Conservation (phyloP, 2,797 vertebrate genomes). For the Melopsittacus undulatus region DNA sequence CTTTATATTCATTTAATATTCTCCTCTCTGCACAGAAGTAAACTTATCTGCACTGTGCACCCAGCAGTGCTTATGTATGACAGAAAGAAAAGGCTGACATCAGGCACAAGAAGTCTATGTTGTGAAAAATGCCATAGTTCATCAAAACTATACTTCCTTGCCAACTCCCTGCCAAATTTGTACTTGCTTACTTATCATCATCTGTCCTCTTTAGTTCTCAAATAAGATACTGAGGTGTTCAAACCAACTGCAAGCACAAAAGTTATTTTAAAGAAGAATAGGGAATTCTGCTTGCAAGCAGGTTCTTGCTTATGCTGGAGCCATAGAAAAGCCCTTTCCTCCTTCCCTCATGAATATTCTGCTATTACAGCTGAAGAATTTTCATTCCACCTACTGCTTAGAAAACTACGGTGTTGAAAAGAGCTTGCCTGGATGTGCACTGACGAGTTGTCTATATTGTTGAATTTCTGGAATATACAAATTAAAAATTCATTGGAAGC, state of each 20-base stretch:
- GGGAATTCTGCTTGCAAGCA: background rate
- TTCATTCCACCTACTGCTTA: background rate
- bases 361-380: background rate
- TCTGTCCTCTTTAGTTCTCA: background rate
- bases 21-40: background rate
- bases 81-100: background rate
- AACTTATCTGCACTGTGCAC: conserved; percentile 27
- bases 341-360: background rate
- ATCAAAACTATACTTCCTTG: conserved; percentile 8
- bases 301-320: background rate
- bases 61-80: conserved; percentile 12
- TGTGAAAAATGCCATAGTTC: conserved; percentile 13
- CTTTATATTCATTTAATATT: background rate
- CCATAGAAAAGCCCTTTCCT: background rate
- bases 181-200: conserved; percentile 11
- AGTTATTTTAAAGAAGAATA: background rate
- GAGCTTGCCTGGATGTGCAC: background rate
- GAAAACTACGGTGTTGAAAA: background rate
- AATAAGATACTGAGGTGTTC: background rate
- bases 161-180: background rate
- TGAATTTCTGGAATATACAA: background rate
- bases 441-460: background rate
- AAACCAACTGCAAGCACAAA: background rate
- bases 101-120: background rate
- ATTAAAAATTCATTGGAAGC: background rate